A percentile compares a stretch with the other conserved stretches of the same genome.
Conservation (phyloP, 2,888 invertebrate species). For the Allophyes oxyacanthae region DNA sequence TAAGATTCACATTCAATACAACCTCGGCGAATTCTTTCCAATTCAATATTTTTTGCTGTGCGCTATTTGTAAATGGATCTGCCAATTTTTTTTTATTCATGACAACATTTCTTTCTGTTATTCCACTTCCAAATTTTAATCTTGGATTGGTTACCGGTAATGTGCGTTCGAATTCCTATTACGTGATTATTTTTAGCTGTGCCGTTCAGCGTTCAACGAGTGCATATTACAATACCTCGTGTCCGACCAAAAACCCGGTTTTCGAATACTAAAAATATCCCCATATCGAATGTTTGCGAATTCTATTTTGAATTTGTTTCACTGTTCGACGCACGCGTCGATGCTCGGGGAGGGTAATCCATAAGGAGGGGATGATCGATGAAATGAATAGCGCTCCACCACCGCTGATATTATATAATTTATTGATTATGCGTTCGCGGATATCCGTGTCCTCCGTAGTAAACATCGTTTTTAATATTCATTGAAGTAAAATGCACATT, state of each 20-base stretch:
- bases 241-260: slow-evolving; percentile 86
- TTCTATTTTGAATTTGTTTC: slow-evolving; percentile 84
- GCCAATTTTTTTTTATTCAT: slow-evolving; percentile 30
- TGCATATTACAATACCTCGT: slow-evolving; percentile 84
- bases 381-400: slow-evolving; percentile 26
- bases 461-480: slow-evolving; percentile 58
- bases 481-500: slow-evolving; percentile 53
- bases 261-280: slow-evolving; percentile 86
- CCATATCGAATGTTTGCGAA: slow-evolving; percentile 88
- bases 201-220: slow-evolving; percentile 74
- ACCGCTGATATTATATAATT: slow-evolving; percentile 37
- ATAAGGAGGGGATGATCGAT: slow-evolving; percentile 51
- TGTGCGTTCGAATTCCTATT: slow-evolving; percentile 68
- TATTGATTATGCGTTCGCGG: slow-evolving; percentile 33
- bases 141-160: slow-evolving; percentile 60
- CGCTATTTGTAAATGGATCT: slow-evolving; percentile 58
- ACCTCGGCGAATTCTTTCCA: slow-evolving; percentile 68
- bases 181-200: slow-evolving; percentile 77
- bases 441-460: slow-evolving; percentile 45
- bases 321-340: slow-evolving; percentile 66
- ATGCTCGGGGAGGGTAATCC: slow-evolving; percentile 52
- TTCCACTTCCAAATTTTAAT: slow-evolving; percentile 48
- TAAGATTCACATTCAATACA: slow-evolving; percentile 56
- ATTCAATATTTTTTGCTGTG: slow-evolving; percentile 65
- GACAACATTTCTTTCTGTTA: slow-evolving; percentile 10